Evolutionary conservation across 1,140 invertebrate genomes (phyloP).

Genomic region (Laupala kohalensis): DNA sequence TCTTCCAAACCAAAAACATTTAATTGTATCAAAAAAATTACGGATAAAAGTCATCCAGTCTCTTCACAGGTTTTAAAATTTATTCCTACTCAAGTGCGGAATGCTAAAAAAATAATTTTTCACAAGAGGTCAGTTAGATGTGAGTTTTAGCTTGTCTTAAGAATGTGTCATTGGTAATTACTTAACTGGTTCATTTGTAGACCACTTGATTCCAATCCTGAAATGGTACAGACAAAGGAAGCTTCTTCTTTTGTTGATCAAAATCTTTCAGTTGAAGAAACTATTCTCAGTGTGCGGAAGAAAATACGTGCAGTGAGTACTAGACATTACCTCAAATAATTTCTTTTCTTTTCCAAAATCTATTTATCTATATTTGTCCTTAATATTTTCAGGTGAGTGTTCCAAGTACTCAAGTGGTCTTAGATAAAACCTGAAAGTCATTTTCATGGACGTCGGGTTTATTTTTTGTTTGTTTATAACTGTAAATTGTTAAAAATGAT

Average conservation of each 20-base stretch:
- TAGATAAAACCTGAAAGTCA: too few relatives aligned
- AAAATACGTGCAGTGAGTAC: slow-evolving; percentile 8
- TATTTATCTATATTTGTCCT: not conserved
- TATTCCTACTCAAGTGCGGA: not conserved
- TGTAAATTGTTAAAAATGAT: too few relatives aligned
- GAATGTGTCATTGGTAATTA: too few relatives aligned
- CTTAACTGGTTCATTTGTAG: too few relatives aligned
- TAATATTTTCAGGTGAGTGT: slow-evolving; percentile 8
- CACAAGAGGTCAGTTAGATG: not conserved
- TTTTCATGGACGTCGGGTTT: too few relatives aligned
- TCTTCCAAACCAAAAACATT: not conserved
- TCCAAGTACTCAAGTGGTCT: slow-evolving; percentile 1
- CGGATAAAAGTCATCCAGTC: not conserved
- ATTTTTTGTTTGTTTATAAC: too few relatives aligned
- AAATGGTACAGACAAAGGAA: not conserved
- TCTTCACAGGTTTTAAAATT: not conserved
- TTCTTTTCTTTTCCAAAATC: not conserved
- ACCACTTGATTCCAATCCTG: not conserved
- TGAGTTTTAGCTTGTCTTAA: not conserved
- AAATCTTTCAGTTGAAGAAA: not conserved
- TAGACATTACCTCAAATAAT: not conserved
- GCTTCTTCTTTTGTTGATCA: not conserved
- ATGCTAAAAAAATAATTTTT: not conserved
- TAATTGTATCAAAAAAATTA: not conserved
- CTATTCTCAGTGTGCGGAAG: not conserved